These are phyloP conservation scores for Hirundichthys speculiger DNA, from an alignment of 2,113 vertebrate genomes.

Conservation along the genomic window DNA sequence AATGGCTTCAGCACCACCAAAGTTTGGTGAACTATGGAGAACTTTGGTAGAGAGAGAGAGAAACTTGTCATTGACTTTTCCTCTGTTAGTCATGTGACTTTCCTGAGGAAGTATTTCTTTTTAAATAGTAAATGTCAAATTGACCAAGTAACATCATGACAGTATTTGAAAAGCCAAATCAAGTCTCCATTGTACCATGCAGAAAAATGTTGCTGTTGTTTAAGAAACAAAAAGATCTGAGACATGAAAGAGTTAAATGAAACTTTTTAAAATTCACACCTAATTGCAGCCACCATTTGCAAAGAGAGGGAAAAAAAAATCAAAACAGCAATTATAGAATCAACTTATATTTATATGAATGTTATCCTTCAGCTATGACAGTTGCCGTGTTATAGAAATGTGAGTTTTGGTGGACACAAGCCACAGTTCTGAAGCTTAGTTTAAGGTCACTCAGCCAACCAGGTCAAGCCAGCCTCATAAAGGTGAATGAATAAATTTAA, in stretches of 20 bases:
- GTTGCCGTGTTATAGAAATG: not conserved
- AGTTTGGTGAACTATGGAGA: not conserved
- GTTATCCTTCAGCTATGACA: no score
- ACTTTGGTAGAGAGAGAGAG: not conserved
- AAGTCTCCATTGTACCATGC: no score
- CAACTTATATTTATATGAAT: no score
- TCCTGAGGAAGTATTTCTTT: not conserved
- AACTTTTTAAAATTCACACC: no score
- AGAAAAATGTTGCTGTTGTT: no score
- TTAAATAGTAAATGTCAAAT: not conserved
- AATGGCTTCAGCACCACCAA: not conserved
- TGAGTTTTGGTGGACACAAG: not conserved
- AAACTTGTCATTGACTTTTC: not conserved
- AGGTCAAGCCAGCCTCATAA: slow-evolving; percentile 7
- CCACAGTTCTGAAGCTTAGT: not conserved
- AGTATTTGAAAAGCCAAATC: not conserved
- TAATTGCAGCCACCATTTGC: no score
- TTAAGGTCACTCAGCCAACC: slow-evolving; percentile 25
- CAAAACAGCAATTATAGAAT: no score
- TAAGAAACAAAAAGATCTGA: no score
- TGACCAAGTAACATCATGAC: not conserved
- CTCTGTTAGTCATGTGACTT: not conserved
- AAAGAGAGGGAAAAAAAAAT: no score
- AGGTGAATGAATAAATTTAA: slow-evolving; percentile 37
- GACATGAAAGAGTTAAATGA: no score